Evolutionary conservation across 1,140 invertebrate genomes (phyloP).

Genomic region (Tyrophagus putrescentiae): DNA sequence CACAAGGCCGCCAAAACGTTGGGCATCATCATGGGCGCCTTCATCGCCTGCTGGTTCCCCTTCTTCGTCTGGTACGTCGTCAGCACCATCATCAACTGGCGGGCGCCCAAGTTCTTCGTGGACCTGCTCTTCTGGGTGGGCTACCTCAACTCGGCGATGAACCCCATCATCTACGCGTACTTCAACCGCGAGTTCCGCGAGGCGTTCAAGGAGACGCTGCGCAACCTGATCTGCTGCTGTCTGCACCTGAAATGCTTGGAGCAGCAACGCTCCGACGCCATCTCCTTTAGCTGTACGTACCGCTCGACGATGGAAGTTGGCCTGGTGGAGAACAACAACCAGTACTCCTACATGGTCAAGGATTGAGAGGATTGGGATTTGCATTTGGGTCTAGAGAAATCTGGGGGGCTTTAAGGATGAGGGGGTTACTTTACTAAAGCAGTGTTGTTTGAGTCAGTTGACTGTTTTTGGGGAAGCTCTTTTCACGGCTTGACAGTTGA

Average conservation of each 20-base stretch:
- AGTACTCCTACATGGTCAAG: too few relatives aligned
- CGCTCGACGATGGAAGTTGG: slow-evolving; percentile 29
- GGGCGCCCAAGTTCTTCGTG: slow-evolving; percentile 64
- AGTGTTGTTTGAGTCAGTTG: too few relatives aligned
- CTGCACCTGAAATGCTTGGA: slow-evolving; percentile 20
- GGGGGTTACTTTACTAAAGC: too few relatives aligned
- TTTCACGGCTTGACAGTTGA: too few relatives aligned
- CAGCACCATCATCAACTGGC: slow-evolving; percentile 51
- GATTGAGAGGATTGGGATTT: slow-evolving; percentile 19
- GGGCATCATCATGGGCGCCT: slow-evolving; percentile 76
- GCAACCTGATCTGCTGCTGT: slow-evolving; percentile 58
- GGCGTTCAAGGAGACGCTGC: slow-evolving; percentile 85
- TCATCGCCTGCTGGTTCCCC: slow-evolving; percentile 82
- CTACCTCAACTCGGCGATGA: slow-evolving; percentile 91
- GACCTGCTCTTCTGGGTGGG: slow-evolving; percentile 94
- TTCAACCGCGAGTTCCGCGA: slow-evolving; percentile 96
- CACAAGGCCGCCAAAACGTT: slow-evolving; percentile 91
- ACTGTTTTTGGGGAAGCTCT: too few relatives aligned
- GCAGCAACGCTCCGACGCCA: slow-evolving; percentile 20
- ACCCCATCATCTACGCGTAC: slow-evolving; percentile 94
- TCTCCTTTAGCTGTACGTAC: slow-evolving; percentile 29
- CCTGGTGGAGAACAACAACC: slow-evolving; percentile 28
- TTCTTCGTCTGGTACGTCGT: slow-evolving; percentile 85
- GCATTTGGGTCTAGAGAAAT: too few relatives aligned
- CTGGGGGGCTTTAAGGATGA: too few relatives aligned